Percentiles rank a stretch among this genome's conserved stretches.
Conservation (phyloP, 1,140 invertebrate species). For the Trachelipus rathkii region DNA sequence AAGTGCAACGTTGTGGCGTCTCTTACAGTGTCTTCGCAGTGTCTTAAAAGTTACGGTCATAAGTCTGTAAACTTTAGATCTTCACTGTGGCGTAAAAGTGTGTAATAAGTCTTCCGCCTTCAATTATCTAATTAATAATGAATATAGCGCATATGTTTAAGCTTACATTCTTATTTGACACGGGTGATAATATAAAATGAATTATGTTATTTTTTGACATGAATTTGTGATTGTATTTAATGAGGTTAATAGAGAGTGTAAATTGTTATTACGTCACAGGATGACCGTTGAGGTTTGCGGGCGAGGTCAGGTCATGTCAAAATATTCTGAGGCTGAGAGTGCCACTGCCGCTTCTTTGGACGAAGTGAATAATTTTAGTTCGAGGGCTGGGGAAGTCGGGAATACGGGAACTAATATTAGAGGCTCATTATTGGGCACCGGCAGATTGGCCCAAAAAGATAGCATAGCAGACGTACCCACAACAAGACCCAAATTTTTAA, state of each 20-base stretch:
- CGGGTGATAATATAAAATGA: too few species aligned
- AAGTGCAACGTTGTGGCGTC: neutral
- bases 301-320: neutral
- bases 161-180: too few species aligned
- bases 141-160: too few species aligned
- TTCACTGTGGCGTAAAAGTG: too few species aligned
- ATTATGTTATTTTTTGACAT: too few species aligned
- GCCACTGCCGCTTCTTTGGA: neutral
- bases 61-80: too few species aligned
- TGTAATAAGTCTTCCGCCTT: too few species aligned
- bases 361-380: neutral
- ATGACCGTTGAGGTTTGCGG: conserved; percentile 3
- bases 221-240: too few species aligned
- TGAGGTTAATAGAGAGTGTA: too few species aligned
- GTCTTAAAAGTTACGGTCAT: neutral
- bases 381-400: neutral
- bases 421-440: neutral
- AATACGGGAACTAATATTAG: neutral
- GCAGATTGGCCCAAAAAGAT: neutral
- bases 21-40: neutral
- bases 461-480: neutral
- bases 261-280: neutral
- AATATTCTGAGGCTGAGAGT: conserved; percentile 1
- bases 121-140: too few species aligned
- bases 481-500: neutral